A percentile compares a stretch with the other conserved stretches of the same genome.
These are phyloP conservation scores for Antennarius striatus DNA, from an alignment of 2,113 vertebrate species.

Conservation along the genomic window DNA sequence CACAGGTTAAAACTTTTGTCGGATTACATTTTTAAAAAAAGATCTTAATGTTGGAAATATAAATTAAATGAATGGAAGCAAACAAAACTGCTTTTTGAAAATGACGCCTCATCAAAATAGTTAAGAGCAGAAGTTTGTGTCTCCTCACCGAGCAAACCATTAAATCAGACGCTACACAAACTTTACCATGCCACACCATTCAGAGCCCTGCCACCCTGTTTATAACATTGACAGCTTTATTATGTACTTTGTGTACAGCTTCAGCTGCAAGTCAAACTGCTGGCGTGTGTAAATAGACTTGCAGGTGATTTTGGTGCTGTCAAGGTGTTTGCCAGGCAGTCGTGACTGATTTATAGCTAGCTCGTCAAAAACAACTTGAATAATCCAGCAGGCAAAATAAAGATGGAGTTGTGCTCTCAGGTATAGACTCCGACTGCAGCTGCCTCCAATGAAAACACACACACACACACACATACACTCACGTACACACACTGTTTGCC, in stretches of 20 bases:
- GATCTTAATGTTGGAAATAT: too few species aligned
- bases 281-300: constrained; percentile 61
- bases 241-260: constrained; percentile 51
- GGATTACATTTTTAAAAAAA: too few species aligned
- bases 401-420: constrained; percentile 49
- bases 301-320: constrained; percentile 66
- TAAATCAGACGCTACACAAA: constrained; percentile 26
- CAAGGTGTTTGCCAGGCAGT: constrained; percentile 44
- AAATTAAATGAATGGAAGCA: too few species aligned
- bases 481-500: background rate
- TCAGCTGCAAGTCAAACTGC: constrained; percentile 50
- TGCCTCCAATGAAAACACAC: constrained; percentile 41
- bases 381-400: constrained; percentile 55
- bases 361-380: constrained; percentile 43
- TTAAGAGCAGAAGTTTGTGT: too few species aligned
- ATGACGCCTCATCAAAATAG: too few species aligned
- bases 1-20: too few species aligned
- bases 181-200: constrained; percentile 43
- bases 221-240: constrained; percentile 69
- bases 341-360: constrained; percentile 62
- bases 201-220: constrained; percentile 40
- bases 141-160: background rate
- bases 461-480: background rate
- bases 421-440: constrained; percentile 17
- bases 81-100: too few species aligned